Base-by-base conservation (phyloP, 1,140 invertebrate species). In the Belonocnema kinseyi region DNA sequence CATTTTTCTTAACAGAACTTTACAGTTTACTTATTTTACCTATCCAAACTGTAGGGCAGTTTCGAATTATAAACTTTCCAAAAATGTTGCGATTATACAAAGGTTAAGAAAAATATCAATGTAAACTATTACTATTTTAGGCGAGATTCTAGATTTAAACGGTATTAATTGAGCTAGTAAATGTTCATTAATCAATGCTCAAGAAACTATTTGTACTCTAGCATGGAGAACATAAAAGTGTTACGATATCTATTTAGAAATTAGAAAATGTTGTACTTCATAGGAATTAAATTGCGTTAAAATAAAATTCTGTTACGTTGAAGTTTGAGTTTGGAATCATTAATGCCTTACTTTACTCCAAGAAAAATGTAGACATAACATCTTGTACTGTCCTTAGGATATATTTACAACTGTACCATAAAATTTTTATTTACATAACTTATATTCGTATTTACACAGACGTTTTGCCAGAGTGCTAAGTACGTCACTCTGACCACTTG, bases 401-500 rank as follows among this genome's bases (percentile, higher is more conserved):
- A 40, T 66, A 66, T 66, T 66, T 66, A 66, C 61, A 66, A 40
- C 33, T 66, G 5, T 10, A 46, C 40, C 10, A 14, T 40, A 66
- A 16, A 66, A 40, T 40, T 7, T 16, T 40, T 66, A 66, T 16
- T 40, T 66, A 16, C 26, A 46, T 6, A 26, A 14, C 16, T 12
- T 40, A 17, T 58, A 58, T 58, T 58, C 19, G 56, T 13, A 33
- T 26, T 66, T 26, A 21, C 56, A 66, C 13, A 66, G n/a, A 33
- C 12, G 26, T 5, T 7, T 4, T 66, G 52, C 52, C 16, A 54
- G 14, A 54, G 53, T 66, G 61, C 61, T 58, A 46, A 46, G 10
- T 46, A 33, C 21, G 33, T 66, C 21, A 66, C n/a, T 66, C 61
- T 33, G 94, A 93, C 96, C 96, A 97, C 90, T 95, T 96, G 6